Evolutionary conservation across 2,113 vertebrate genomes (phyloP).

Genomic region (Chionis minor): DNA sequence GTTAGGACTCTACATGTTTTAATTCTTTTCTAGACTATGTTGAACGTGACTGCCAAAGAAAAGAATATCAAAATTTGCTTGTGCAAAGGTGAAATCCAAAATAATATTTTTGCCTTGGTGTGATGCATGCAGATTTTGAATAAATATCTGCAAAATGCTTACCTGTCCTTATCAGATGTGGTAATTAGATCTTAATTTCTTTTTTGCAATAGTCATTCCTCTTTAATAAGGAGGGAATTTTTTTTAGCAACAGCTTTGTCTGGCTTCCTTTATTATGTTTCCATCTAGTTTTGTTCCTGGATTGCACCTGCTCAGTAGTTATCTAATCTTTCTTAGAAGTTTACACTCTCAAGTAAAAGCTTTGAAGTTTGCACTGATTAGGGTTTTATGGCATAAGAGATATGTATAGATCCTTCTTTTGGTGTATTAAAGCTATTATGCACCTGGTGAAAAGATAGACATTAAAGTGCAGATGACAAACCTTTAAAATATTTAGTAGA

Average conservation of each 20-base stretch:
- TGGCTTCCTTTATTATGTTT: conserved; percentile 42
- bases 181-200: neutral
- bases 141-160: neutral
- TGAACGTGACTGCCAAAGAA: neutral
- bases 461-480: conserved; percentile 49
- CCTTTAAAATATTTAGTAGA: conserved; percentile 53
- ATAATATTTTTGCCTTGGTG: neutral
- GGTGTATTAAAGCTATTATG: conserved; percentile 55
- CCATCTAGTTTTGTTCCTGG: conserved; percentile 47
- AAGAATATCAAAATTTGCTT: neutral
- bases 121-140: neutral
- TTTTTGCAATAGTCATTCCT: neutral
- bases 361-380: conserved; percentile 63
- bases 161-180: neutral
- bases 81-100: neutral
- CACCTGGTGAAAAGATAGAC: conserved; percentile 55
- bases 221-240: neutral
- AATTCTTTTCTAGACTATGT: neutral
- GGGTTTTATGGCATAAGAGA: conserved; percentile 66
- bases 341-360: conserved; percentile 63
- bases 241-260: conserved; percentile 55
- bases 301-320: conserved; percentile 75
- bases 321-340: conserved; percentile 72
- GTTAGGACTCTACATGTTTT: neutral
- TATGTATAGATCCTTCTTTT: conserved; percentile 48